Percentiles rank a stretch among this genome's conserved stretches.
Conservation (phyloP, 2,888 invertebrate genomes). For the Tenodera sinensis region DNA sequence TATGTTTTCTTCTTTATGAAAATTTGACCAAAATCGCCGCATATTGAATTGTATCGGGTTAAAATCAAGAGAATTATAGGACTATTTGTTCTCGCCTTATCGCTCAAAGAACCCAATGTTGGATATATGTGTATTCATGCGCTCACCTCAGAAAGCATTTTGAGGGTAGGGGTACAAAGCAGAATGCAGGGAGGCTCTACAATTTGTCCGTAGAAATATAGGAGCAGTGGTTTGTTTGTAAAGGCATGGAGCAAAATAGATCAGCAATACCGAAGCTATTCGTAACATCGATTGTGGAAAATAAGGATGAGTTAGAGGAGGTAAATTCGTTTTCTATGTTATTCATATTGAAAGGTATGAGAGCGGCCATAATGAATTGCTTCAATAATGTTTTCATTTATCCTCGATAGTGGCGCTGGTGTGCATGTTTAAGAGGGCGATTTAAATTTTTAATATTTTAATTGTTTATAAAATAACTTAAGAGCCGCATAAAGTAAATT, state of each 20-base stretch:
- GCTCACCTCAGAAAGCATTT: constrained; percentile 36
- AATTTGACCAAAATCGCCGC: neutral
- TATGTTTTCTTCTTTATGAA: neutral
- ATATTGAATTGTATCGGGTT: neutral
- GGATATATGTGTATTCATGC: constrained; percentile 32
- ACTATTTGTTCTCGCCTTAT: constrained; percentile 27
- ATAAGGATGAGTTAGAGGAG: constrained; percentile 41
- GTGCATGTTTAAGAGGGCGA: constrained; percentile 15
- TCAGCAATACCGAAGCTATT: constrained; percentile 65
- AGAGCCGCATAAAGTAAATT: neutral
- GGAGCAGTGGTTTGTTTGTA: constrained; percentile 28
- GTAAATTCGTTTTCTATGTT: constrained; percentile 35
- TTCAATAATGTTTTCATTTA: constrained; percentile 11
- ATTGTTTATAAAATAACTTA: neutral
- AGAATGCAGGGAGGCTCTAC: constrained; percentile 32
- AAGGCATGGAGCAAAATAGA: constrained; percentile 36
- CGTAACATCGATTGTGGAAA: constrained; percentile 63
- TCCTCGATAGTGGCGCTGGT: constrained; percentile 25
- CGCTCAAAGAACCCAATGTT: constrained; percentile 17
- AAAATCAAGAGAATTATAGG: neutral
- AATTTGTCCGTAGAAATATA: constrained; percentile 30
- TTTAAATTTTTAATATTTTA: constrained; percentile 5
- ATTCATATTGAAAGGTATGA: constrained; percentile 32
- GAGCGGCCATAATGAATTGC: constrained; percentile 34
- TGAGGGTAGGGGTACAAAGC: constrained; percentile 33